phyloP scores from a whole-genome alignment of 2,888 invertebrate genomes.

The Synanthedon formicaeformis region DNA sequence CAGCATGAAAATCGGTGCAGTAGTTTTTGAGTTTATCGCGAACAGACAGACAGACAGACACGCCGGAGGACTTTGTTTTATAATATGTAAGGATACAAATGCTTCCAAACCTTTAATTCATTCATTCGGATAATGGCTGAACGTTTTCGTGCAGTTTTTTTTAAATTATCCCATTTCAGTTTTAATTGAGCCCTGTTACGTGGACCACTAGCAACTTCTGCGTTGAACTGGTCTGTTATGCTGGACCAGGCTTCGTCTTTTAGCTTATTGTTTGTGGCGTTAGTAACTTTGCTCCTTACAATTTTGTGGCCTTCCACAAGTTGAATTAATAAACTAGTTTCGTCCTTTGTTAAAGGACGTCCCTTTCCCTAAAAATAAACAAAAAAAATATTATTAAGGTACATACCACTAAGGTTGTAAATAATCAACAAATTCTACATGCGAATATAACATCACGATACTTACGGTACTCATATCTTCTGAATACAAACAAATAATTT shows the following conservation, averaged over 20 bases:
- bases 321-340: conserved; percentile 4
- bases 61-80: no score
- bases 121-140: neutral
- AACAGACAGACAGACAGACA: no score
- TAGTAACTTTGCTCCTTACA: conserved; percentile 7
- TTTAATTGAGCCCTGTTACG: conserved; percentile 8
- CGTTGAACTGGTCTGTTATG: conserved; percentile 6
- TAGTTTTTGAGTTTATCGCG: no score
- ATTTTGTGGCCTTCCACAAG: conserved; percentile 6
- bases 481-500: no score
- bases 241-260: conserved; percentile 9
- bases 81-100: neutral
- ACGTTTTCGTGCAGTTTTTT: conserved; percentile 9
- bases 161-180: conserved; percentile 12
- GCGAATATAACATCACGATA: no score
- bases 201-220: conserved; percentile 2
- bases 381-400: neutral
- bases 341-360: conserved; percentile 6
- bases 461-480: no score
- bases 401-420: neutral
- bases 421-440: no score
- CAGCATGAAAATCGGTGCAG: no score
- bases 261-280: conserved; percentile 9
- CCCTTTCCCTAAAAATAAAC: conserved; percentile 1
- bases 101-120: neutral